A percentile compares a stretch with the other conserved stretches of the same genome.
These are phyloP conservation scores for Chauna torquata DNA, from an alignment of 2,113 vertebrate genomes.

Conservation along the genomic window DNA sequence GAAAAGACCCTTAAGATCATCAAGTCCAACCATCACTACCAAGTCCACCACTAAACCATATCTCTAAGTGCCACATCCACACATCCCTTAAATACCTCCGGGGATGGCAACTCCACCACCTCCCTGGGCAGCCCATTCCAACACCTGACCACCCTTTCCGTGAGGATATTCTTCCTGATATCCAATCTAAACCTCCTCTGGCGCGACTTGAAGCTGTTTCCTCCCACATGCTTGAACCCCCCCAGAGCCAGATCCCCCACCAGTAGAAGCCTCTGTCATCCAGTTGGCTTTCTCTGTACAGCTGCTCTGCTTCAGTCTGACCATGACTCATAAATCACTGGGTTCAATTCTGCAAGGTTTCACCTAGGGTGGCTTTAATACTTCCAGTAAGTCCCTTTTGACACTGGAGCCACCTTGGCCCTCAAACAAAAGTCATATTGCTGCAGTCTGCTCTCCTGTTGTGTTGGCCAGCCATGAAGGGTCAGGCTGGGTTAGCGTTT, in stretches of 20 bases:
- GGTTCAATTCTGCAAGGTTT: background rate
- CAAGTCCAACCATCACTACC: background rate
- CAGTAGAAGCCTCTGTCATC: too few species aligned
- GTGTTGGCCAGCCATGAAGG: background rate
- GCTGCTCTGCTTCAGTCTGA: background rate
- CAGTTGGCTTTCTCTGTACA: background rate
- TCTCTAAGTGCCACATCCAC: background rate
- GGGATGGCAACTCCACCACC: background rate
- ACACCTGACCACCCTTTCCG: background rate
- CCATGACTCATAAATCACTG: background rate
- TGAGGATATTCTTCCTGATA: background rate
- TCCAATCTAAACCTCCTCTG: background rate
- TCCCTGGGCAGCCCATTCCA: background rate
- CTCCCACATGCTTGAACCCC: background rate
- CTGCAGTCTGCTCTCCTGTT: background rate
- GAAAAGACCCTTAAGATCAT: background rate
- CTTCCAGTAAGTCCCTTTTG: background rate
- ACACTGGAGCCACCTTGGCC: background rate
- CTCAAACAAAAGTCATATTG: background rate
- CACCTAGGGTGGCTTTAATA: background rate
- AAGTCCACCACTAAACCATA: background rate
- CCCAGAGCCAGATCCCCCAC: background rate
- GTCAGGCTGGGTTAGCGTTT: background rate
- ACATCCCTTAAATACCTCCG: background rate
- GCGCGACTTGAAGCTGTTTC: background rate